A percentile compares a stretch with the other conserved stretches of the same genome.
Evolutionary conservation across 2,797 vertebrate species (phyloP).

Genomic region (Poeciliopsis paucimaculata): DNA sequence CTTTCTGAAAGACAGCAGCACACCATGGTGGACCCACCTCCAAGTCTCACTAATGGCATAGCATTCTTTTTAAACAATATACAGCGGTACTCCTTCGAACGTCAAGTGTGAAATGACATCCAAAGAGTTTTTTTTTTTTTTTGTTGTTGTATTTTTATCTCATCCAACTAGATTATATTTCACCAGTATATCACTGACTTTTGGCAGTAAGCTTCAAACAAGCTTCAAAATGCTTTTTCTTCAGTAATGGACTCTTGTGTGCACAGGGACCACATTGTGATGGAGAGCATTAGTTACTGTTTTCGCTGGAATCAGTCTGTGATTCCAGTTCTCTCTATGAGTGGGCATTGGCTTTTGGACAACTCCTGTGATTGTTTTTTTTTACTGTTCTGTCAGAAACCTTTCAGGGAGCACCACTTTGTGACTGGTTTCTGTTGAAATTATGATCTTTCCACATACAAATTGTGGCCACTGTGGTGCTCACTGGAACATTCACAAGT

Average conservation of each 20-base stretch:
- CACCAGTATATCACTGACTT: neutral
- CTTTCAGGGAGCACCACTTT: neutral
- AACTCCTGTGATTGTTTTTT: neutral
- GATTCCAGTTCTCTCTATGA: neutral
- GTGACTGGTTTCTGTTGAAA: neutral
- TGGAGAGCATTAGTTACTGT: neutral
- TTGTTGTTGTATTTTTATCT: neutral
- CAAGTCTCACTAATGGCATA: neutral
- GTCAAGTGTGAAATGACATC: neutral
- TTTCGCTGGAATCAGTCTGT: neutral
- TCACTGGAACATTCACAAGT: neutral
- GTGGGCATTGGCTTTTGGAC: neutral
- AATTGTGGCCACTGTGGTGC: neutral
- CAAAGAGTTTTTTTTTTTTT: neutral
- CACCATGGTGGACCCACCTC: neutral
- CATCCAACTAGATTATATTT: neutral
- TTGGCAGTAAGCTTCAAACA: neutral
- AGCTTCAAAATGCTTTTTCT: neutral
- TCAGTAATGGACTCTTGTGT: neutral
- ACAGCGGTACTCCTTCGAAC: neutral
- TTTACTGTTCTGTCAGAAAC: neutral
- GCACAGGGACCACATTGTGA: neutral
- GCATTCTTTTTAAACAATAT: neutral
- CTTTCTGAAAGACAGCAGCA: neutral
- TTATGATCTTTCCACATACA: neutral